These are phyloP conservation scores for Xestia rhomboidea DNA, from an alignment of 2,888 invertebrate genomes.

Conservation along the genomic window DNA sequence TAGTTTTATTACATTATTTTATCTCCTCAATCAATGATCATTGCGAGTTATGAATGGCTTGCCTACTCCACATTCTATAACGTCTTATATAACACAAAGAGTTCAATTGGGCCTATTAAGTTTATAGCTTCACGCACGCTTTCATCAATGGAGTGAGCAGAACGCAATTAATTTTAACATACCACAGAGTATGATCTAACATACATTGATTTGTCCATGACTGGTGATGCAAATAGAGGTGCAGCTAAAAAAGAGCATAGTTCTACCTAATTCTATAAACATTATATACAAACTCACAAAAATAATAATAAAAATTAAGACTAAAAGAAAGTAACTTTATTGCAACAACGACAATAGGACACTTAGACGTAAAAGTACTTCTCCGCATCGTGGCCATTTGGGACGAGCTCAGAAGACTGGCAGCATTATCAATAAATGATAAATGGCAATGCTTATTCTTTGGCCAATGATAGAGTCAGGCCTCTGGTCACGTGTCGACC, in stretches of 20 bases:
- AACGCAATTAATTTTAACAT: conserved; percentile 31
- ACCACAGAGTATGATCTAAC: conserved; percentile 23
- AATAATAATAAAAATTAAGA: too few species aligned
- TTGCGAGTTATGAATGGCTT: conserved; percentile 35
- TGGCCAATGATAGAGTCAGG: too few species aligned
- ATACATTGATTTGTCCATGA: background rate
- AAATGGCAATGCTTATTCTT: too few species aligned
- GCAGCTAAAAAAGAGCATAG: background rate
- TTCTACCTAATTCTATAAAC: background rate
- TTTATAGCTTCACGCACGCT: conserved; percentile 46
- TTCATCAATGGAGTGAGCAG: conserved; percentile 28
- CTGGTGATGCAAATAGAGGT: conserved; percentile 10
- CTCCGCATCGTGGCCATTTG: too few species aligned
- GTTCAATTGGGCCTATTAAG: conserved; percentile 2
- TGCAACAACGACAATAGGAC: too few species aligned
- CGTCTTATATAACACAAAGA: conserved; percentile 47
- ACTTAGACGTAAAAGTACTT: too few species aligned
- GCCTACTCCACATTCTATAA: conserved; percentile 25
- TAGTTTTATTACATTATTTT: conserved; percentile 35
- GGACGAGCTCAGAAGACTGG: too few species aligned
- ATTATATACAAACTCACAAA: too few species aligned
- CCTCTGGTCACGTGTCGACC: too few species aligned
- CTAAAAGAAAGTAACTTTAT: too few species aligned
- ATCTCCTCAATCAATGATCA: conserved; percentile 35
- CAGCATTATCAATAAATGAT: too few species aligned